phyloP scores from a whole-genome alignment of 2,113 vertebrate species.

The Lathamus discolor region DNA sequence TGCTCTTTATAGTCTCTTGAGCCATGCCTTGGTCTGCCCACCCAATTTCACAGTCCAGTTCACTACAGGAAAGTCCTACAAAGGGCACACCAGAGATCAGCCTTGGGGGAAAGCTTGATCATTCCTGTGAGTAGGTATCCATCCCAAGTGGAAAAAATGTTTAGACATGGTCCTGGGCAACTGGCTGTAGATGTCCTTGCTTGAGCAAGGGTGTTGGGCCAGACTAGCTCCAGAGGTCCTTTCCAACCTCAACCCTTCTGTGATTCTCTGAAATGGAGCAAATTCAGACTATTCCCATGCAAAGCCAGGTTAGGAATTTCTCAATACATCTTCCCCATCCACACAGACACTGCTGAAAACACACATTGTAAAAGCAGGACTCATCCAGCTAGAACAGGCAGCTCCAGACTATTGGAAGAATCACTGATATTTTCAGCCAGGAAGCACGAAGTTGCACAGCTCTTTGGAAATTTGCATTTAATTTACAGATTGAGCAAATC shows the following conservation, averaged over 20 bases:
- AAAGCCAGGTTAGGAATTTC: not conserved
- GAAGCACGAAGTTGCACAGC: slow-evolving; percentile 13
- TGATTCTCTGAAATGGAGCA: not conserved
- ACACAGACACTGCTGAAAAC: not conserved
- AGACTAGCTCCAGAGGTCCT: not conserved
- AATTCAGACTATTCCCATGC: not conserved
- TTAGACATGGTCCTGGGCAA: not conserved
- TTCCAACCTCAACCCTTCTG: not conserved
- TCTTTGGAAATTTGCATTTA: slow-evolving; percentile 23
- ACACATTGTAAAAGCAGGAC: not conserved
- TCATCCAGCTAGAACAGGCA: not conserved
- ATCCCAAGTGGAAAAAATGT: not conserved
- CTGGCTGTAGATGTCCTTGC: not conserved
- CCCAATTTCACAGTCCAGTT: not conserved
- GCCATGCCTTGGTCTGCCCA: not conserved
- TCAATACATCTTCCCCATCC: not conserved
- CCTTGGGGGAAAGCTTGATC: not conserved
- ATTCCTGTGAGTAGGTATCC: not conserved
- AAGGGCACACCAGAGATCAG: not conserved
- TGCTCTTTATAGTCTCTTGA: not conserved
- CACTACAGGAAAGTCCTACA: not conserved
- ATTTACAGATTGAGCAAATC: slow-evolving; percentile 12
- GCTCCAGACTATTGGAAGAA: slow-evolving; percentile 11
- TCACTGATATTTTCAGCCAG: not conserved
- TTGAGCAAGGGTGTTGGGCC: not conserved